Conservation (phyloP, 2,797 vertebrate genomes). For the Acestrorhynchus altus region DNA sequence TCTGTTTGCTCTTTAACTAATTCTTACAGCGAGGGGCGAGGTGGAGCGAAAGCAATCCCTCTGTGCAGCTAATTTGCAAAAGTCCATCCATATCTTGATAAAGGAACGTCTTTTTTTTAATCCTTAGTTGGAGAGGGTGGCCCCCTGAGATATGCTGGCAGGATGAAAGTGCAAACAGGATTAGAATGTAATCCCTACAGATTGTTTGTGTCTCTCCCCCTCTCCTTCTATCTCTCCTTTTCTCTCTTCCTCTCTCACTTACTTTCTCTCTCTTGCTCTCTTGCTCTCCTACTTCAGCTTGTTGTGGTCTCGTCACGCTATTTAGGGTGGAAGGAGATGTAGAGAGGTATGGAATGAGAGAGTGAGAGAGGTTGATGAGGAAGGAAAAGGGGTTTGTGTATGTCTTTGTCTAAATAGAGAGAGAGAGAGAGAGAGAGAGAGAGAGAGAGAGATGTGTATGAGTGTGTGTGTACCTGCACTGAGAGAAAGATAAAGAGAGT, state of each 20-base stretch:
- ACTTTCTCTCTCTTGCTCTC: background rate
- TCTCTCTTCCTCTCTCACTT: background rate
- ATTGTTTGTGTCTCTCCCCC: slow-evolving; percentile 77
- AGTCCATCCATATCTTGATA: slow-evolving; percentile 64
- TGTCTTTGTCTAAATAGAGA: slow-evolving; percentile 13
- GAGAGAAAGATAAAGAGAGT: background rate
- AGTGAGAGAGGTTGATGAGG: background rate
- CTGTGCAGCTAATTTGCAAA: slow-evolving; percentile 68
- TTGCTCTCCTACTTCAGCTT: slow-evolving; percentile 61
- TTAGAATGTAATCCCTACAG: slow-evolving; percentile 79
- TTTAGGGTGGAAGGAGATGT: slow-evolving; percentile 56
- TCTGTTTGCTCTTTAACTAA: slow-evolving; percentile 37
- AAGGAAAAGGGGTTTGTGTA: background rate
- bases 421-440: slow-evolving; percentile 24
- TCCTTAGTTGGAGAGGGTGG: slow-evolving; percentile 68
- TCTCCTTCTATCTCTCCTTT: background rate
- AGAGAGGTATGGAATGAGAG: background rate
- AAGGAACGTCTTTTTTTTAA: slow-evolving; percentile 69
- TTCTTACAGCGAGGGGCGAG: slow-evolving; percentile 13
- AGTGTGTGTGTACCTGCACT: background rate
- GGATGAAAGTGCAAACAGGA: slow-evolving; percentile 81
- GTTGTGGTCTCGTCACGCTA: slow-evolving; percentile 69
- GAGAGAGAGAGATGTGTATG: background rate
- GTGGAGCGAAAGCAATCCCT: slow-evolving; percentile 62
- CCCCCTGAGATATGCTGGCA: slow-evolving; percentile 71